Percentiles rank a stretch among this genome's conserved stretches.
phyloP scores from a whole-genome alignment of 2,888 invertebrate genomes.

The Morpho deidamia region DNA sequence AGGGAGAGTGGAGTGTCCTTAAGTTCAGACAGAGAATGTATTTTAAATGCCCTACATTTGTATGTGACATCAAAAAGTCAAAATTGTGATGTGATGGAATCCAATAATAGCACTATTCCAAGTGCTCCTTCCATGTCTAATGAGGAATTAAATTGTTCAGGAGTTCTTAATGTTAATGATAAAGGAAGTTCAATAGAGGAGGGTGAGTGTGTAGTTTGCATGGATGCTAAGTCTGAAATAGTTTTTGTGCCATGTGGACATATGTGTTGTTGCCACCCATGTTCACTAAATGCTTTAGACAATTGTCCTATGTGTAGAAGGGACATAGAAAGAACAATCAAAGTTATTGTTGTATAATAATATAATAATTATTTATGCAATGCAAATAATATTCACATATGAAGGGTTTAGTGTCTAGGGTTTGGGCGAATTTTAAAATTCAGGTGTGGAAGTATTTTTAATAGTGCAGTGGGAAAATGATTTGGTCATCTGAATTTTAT shows the following conservation, averaged over 20 bases:
- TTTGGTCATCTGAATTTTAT: no score
- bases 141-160: conserved; percentile 45
- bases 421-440: no score
- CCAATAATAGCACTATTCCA: conserved; percentile 31
- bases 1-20: conserved; percentile 77
- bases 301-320: conserved; percentile 90
- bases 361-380: background rate
- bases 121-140: conserved; percentile 41
- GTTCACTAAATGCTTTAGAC: conserved; percentile 78
- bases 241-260: conserved; percentile 94
- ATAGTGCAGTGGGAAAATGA: no score
- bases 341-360: conserved; percentile 65
- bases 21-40: conserved; percentile 76
- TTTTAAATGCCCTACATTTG: conserved; percentile 80
- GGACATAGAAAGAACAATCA: conserved; percentile 83
- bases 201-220: conserved; percentile 90
- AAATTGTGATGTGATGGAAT: conserved; percentile 34
- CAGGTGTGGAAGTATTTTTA: no score
- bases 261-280: conserved; percentile 87
- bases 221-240: conserved; percentile 84
- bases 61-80: conserved; percentile 70
- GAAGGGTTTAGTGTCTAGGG: no score
- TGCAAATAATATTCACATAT: background rate
- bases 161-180: conserved; percentile 47
- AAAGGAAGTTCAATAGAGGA: conserved; percentile 45